A percentile compares a stretch with the other conserved stretches of the same genome.
Evolutionary conservation across 2,113 vertebrate species (phyloP).

Genomic region (Chinchilla lanigera): DNA sequence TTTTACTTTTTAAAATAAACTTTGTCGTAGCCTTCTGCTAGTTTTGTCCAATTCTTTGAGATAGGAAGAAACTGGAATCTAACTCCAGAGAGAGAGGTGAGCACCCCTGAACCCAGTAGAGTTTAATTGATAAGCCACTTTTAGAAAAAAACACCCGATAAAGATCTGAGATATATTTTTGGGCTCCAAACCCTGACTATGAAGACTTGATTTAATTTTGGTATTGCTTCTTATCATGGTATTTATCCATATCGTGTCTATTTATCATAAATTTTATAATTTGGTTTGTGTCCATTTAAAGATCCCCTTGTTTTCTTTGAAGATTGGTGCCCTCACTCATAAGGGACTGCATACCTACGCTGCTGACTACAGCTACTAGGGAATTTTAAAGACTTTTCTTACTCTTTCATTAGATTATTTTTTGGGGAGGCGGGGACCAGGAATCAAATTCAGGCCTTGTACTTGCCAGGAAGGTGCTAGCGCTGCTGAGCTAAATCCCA

Average conservation of each 20-base stretch:
- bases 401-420: not conserved
- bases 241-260: not conserved
- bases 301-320: not conserved
- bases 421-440: too few relatives aligned
- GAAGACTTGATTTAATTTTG: not conserved
- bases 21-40: not conserved
- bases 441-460: too few relatives aligned
- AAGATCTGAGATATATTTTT: not conserved
- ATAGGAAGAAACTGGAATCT: not conserved
- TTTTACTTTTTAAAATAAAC: not conserved
- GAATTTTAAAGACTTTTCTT: not conserved
- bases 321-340: not conserved
- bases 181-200: not conserved
- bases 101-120: not conserved
- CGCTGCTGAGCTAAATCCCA: too few relatives aligned
- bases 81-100: not conserved
- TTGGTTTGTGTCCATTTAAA: not conserved
- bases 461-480: too few relatives aligned
- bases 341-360: not conserved
- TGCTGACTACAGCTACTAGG: not conserved
- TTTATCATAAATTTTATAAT: not conserved
- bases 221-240: not conserved
- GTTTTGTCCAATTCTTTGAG: not conserved
- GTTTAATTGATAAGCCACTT: not conserved
- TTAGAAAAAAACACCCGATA: not conserved